phyloP scores from a whole-genome alignment of 2,888 invertebrate species.

The Aethes cnicana region DNA sequence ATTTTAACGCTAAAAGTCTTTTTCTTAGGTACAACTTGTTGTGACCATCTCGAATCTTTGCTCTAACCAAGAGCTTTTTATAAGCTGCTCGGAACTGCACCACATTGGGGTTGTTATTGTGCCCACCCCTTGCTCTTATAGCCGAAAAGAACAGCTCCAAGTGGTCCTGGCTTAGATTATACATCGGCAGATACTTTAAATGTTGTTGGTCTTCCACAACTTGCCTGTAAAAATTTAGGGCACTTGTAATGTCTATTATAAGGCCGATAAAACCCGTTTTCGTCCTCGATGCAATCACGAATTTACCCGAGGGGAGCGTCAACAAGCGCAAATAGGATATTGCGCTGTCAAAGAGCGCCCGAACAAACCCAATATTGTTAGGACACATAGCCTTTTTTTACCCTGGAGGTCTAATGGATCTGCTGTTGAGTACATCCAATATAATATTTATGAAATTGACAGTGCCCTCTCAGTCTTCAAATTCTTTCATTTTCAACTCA shows the following conservation, averaged over 20 bases:
- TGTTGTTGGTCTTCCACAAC: slow-evolving; percentile 8
- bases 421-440: no score
- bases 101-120: slow-evolving; percentile 37
- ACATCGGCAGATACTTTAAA: slow-evolving; percentile 22
- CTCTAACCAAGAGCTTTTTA: slow-evolving; percentile 28
- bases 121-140: slow-evolving; percentile 32
- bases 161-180: slow-evolving; percentile 33
- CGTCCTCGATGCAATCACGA: slow-evolving; percentile 25
- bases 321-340: slow-evolving; percentile 14
- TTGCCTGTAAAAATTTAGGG: slow-evolving; percentile 26
- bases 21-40: background rate
- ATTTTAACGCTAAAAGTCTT: background rate
- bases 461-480: no score
- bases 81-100: slow-evolving; percentile 33
- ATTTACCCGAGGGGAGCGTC: slow-evolving; percentile 15
- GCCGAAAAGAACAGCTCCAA: slow-evolving; percentile 33
- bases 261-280: slow-evolving; percentile 38
- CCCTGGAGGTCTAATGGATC: no score
- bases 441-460: no score
- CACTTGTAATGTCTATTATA: slow-evolving; percentile 33
- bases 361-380: slow-evolving; percentile 26
- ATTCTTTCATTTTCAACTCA: no score
- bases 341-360: slow-evolving; percentile 28
- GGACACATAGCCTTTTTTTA: no score
- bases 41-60: slow-evolving; percentile 31